Conservation (phyloP, 2,797 vertebrate species). For the Remorina albescens region DNA sequence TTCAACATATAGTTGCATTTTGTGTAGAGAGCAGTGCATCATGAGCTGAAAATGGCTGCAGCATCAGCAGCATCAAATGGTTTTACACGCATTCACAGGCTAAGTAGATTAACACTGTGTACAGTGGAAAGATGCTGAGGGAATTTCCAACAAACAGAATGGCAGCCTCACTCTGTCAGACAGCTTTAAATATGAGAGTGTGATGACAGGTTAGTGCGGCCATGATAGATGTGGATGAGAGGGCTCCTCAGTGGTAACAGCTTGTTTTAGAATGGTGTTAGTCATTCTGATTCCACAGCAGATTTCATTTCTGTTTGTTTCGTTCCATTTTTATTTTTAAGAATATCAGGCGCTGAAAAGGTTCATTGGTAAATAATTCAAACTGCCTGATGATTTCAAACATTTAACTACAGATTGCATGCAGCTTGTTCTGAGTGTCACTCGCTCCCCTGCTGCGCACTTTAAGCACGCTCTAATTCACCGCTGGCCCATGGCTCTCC, state of each 20-base stretch:
- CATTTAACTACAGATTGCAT: constrained; percentile 12
- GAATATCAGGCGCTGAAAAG: neutral
- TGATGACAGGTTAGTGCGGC: neutral
- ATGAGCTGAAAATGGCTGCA: neutral
- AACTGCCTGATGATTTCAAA: constrained; percentile 6
- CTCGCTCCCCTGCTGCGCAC: constrained; percentile 37
- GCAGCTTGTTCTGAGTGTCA: constrained; percentile 45
- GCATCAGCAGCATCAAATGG: neutral
- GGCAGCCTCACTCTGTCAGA: neutral
- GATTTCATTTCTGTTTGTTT: too few relatives aligned
- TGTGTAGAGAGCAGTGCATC: neutral
- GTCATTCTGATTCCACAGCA: neutral
- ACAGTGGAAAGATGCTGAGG: neutral
- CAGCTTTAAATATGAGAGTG: neutral
- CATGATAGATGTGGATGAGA: constrained; percentile 6
- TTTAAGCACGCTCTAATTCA: constrained; percentile 75
- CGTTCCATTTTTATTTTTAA: neutral
- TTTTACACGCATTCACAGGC: neutral
- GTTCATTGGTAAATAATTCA: neutral
- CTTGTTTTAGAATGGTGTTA: neutral
- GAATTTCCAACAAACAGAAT: neutral
- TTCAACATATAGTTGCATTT: neutral
- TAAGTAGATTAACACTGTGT: neutral
- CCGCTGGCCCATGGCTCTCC: constrained; percentile 54
- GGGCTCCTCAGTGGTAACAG: neutral